phyloP scores from a whole-genome alignment of 2,797 vertebrate genomes.

The Rhadinocentrus ornatus region DNA sequence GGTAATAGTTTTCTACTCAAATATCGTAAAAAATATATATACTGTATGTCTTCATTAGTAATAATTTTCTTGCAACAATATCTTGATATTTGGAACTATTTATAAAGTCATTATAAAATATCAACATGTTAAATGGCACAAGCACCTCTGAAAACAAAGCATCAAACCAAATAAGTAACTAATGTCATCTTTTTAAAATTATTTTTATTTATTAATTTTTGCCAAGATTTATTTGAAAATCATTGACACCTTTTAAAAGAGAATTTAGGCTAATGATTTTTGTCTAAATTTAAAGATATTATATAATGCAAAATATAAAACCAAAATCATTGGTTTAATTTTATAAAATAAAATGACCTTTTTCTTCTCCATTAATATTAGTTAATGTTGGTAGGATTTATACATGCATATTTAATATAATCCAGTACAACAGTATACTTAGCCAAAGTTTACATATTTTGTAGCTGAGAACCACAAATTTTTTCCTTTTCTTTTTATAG shows the following conservation, averaged over 20 bases:
- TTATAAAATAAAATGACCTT: neutral
- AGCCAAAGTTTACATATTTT: neutral
- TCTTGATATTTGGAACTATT: neutral
- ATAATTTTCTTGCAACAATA: neutral
- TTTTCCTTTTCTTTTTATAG: too few species aligned
- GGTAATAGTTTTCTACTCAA: neutral
- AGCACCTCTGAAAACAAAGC: too few species aligned
- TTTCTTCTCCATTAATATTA: neutral
- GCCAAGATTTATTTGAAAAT: too few species aligned
- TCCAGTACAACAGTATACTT: neutral
- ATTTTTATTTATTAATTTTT: too few species aligned
- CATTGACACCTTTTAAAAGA: too few species aligned
- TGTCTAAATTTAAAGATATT: neutral
- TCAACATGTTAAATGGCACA: too few species aligned
- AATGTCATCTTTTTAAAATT: too few species aligned
- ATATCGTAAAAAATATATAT: neutral
- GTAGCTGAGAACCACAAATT: too few species aligned
- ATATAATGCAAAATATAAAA: neutral
- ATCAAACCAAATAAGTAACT: too few species aligned
- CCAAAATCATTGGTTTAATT: neutral
- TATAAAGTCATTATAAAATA: neutral
- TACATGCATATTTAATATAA: neutral
- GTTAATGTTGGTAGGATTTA: neutral
- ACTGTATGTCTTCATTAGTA: neutral
- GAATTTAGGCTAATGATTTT: too few species aligned